Evolutionary conservation across 2,113 vertebrate genomes (phyloP).

Genomic region (Triplophysa dalaica): DNA sequence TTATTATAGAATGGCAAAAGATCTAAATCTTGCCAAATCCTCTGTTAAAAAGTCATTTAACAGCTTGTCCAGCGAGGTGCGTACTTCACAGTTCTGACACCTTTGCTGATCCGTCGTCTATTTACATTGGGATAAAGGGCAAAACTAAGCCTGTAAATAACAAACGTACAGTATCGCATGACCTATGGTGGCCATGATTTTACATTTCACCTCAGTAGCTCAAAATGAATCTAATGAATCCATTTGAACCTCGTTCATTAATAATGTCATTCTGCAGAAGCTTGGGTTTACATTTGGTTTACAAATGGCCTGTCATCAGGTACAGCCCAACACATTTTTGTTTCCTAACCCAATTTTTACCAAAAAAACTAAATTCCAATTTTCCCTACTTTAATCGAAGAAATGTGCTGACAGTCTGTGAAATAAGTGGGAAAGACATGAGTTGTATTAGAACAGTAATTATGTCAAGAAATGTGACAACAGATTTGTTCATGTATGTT

Average conservation of each 20-base stretch:
- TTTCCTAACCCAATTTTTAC: background rate
- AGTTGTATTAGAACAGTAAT: background rate
- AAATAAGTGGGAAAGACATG: background rate
- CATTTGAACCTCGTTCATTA: constrained; percentile 45
- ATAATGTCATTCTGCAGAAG: constrained; percentile 52
- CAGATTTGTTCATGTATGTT: no score
- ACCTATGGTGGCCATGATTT: constrained; percentile 33
- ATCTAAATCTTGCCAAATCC: constrained; percentile 95
- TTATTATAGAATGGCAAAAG: constrained; percentile 97
- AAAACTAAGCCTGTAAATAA: constrained; percentile 77
- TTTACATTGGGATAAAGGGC: constrained; percentile 90
- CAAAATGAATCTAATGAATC: constrained; percentile 49
- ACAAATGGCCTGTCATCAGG: constrained; percentile 49
- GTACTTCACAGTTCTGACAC: constrained; percentile 81
- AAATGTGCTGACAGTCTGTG: background rate
- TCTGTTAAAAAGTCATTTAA: constrained; percentile 94
- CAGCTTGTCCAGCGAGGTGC: constrained; percentile 87
- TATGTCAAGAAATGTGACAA: no score
- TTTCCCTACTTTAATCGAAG: no score
- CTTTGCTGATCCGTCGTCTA: constrained; percentile 81
- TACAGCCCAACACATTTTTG: constrained; percentile 43
- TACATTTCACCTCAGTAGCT: constrained; percentile 26
- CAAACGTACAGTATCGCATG: constrained; percentile 41
- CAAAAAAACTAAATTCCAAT: no score
- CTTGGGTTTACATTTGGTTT: constrained; percentile 54